Base-by-base conservation (phyloP, 2,797 vertebrate genomes). In the Cirrhinus molitorella region DNA sequence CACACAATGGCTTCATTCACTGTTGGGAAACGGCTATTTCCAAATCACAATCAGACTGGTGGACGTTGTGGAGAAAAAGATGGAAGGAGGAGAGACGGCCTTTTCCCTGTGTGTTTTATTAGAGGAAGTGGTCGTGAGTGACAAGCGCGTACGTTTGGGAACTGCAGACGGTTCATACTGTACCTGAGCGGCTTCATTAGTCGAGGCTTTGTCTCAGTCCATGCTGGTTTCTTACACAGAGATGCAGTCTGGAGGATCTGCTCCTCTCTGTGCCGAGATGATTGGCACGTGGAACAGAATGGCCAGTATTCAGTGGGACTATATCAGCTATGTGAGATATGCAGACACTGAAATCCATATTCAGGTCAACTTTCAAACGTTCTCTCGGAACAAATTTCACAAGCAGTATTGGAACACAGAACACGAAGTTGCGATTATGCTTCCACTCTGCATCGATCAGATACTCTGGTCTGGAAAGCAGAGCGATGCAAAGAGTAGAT, bases 91-190 rank as follows among this genome's bases (percentile, higher is more conserved):
- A 19, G 17, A 21, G 40, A 55, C 68, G 28, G 43, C 17, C 34
- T 31, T 77, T 43, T 66, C 71, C 59, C 59, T 16, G 8, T 31
- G 81, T 11, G 81, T 55, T 75, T 34, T 57, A 67, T 83, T 76
- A 83, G 17, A 83, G 73, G 13, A 68, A 70, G 49, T 61, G 67
- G 40, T 70, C 13, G 8, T 73, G 79, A 81, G 51, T 71, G 47
- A 74, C 28, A 65, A 75, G 57, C 10, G 10, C 11, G 3, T 11
- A 21, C 21, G 34, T 73, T 34, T 1, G n/a, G 57, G 45, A 81
- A 19, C 70, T 21, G 28, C 10, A 53, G 21, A 51, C n/a, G 1
- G 53, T 72, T 49, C 40, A 47, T 34, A 23, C 34, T 72, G 59
- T 51, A 82, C 59, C 59, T 37, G 28, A 66, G 61, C 0, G 61